These are phyloP conservation scores for Tetranychus piercei DNA, from an alignment of 2,888 invertebrate genomes.

Conservation along the genomic window DNA sequence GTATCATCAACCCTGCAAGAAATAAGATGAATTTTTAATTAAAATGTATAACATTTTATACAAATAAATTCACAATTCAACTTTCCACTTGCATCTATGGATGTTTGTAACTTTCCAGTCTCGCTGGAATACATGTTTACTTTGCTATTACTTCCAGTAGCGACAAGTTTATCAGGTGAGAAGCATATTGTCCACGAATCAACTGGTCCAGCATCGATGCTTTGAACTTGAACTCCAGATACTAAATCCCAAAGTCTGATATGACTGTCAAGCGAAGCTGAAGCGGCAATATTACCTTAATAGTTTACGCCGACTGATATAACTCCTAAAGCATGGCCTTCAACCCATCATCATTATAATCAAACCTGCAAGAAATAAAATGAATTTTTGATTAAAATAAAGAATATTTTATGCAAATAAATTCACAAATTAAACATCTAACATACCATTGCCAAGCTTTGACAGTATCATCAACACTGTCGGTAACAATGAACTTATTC, in stretches of 20 bases:
- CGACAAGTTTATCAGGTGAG: slow-evolving; percentile 77
- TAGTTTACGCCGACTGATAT: slow-evolving; percentile 81
- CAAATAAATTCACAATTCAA: too few relatives aligned
- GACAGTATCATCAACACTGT: slow-evolving; percentile 76
- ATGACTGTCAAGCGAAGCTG: slow-evolving; percentile 81
- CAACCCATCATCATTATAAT: too few relatives aligned
- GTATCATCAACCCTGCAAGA: slow-evolving; percentile 45
- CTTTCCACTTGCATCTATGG: slow-evolving; percentile 82
- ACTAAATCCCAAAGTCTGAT: slow-evolving; percentile 77
- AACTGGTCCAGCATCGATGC: slow-evolving; percentile 62
- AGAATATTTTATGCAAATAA: too few relatives aligned
- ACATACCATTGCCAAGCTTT: slow-evolving; percentile 59
- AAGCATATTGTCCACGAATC: slow-evolving; percentile 88
- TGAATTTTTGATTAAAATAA: not conserved
- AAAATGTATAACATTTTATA: not conserved
- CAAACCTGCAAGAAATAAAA: slow-evolving; percentile 39
- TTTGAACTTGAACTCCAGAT: slow-evolving; percentile 62
- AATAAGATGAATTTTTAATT: not conserved
- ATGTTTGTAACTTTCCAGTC: slow-evolving; percentile 68
- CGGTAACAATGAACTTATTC: slow-evolving; percentile 50
- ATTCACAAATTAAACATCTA: not conserved
- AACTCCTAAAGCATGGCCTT: slow-evolving; percentile 83
- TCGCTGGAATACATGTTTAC: slow-evolving; percentile 78
- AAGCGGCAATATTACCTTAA: slow-evolving; percentile 58
- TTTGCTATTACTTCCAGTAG: slow-evolving; percentile 74